Evolutionary conservation across 2,113 vertebrate species (phyloP), one percentile per base, ranked within the genome.

Genomic region (Bos indicus): DNA sequence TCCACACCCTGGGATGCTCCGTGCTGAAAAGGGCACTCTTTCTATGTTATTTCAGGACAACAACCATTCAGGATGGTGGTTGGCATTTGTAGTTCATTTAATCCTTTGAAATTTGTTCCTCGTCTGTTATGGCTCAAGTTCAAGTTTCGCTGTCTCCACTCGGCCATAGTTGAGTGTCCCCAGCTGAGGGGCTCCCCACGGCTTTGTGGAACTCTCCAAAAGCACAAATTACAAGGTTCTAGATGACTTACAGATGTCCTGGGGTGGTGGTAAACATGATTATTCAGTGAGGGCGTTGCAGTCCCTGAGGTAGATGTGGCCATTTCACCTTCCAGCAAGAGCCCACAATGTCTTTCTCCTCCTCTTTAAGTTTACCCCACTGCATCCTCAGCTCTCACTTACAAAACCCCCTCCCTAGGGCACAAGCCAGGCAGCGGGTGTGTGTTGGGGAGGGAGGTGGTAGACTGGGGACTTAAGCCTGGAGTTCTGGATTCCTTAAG

Each of bases 181-280:
- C 10, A 1, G 52, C 78, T 43, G 52, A 94, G 54, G n/a, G 82
- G 71, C 57, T 67, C 19, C 94, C 67, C 64, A 54, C 21, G 25
- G 46, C 64, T 95, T 96, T 95, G 81, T 71, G 85, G 54, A 94
- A 82, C 51, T 96, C 90, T 90, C 52, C 57, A 74, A 91, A 97
- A 94, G 59, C 81, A 96, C 92, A 97, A 90, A 97, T 96, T 85
- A 91, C 52, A 90, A 94, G 67, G 59, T 60, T 96, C 25, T 17
- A 91, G 81, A 89, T 88, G 78, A 96, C 91, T 97, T 60, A 90
- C 91, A 95, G 95, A 97, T 95, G 94, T 90, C 74, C 0, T 14
- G 17, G 30, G 77, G 54, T 77, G 9, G 21, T 74, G 62, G 51
- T 54, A 80, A 71, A 48, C 60, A 12, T 85, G n/a, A 67, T 84